These are phyloP conservation scores for Heliconius cydno DNA, from an alignment of 2,888 invertebrate species.

Conservation along the genomic window DNA sequence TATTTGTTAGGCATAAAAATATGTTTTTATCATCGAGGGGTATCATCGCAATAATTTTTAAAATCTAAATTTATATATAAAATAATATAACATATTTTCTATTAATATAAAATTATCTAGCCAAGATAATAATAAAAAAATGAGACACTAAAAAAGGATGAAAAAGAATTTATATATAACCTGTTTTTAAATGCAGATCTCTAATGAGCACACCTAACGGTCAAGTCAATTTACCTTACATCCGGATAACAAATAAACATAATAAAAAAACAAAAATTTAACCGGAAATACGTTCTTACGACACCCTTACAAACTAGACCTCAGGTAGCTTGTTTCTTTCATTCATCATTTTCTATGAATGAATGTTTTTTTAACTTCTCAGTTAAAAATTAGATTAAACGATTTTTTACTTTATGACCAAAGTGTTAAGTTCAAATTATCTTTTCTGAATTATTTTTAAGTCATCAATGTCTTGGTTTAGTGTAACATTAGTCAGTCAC, in stretches of 20 bases:
- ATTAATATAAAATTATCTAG: no score
- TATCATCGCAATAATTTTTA: no score
- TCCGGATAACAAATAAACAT: constrained; percentile 63
- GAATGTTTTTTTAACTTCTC: constrained; percentile 56
- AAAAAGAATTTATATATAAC: background rate
- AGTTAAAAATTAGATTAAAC: constrained; percentile 37
- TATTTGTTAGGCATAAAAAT: no score
- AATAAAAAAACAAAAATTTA: constrained; percentile 58
- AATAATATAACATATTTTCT: no score
- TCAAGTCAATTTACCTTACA: constrained; percentile 70
- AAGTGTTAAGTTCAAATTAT: background rate
- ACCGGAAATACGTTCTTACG: constrained; percentile 60
- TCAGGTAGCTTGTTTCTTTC: constrained; percentile 69
- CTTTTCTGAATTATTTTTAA: background rate
- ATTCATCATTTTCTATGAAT: constrained; percentile 68
- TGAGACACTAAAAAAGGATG: no score
- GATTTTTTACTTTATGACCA: constrained; percentile 8
- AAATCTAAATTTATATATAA: no score
- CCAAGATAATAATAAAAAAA: no score
- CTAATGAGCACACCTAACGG: constrained; percentile 69
- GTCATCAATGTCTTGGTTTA: constrained; percentile 16
- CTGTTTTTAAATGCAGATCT: constrained; percentile 34
- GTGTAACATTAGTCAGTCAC: constrained; percentile 35
- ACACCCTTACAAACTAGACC: constrained; percentile 53
- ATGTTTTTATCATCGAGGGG: no score